phyloP scores from a whole-genome alignment of 2,888 invertebrate species.

The Iselma pallidipennis region DNA sequence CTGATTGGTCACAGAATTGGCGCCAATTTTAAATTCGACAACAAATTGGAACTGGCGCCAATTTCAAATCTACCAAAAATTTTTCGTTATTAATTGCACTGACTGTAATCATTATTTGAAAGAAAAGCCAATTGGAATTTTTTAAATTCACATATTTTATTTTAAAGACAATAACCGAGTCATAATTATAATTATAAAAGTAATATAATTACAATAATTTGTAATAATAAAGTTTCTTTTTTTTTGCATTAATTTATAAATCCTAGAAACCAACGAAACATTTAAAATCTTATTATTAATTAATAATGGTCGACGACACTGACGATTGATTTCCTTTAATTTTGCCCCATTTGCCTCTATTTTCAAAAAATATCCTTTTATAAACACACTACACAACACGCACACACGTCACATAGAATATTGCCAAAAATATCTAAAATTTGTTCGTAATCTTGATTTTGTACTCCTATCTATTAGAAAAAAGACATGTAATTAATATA shows the following conservation, averaged over 20 bases:
- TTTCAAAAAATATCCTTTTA: not conserved
- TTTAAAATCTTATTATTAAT: constrained; percentile 23
- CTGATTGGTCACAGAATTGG: not conserved
- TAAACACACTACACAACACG: not conserved
- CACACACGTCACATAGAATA: not conserved
- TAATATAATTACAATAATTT: constrained; percentile 33
- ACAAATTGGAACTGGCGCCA: not conserved
- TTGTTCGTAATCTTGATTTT: not conserved
- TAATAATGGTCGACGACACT: constrained; percentile 1
- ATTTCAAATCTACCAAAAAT: not conserved
- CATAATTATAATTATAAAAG: constrained; percentile 37
- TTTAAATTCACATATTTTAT: constrained; percentile 31
- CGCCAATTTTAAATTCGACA: too few relatives aligned
- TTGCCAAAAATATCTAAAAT: not conserved
- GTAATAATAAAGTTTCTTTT: constrained; percentile 28
- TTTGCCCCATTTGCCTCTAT: too few relatives aligned
- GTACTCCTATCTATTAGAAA: not conserved
- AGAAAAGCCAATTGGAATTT: too few relatives aligned
- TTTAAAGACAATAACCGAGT: constrained; percentile 34
- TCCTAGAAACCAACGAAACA: constrained; percentile 15
- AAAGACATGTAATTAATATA: not conserved
- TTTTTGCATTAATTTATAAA: constrained; percentile 34
- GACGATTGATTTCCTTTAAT: not conserved
- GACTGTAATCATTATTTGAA: too few relatives aligned
- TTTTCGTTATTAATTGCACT: too few relatives aligned